Conservation (phyloP, 2,797 vertebrate genomes). For the Meda fulgida region DNA sequence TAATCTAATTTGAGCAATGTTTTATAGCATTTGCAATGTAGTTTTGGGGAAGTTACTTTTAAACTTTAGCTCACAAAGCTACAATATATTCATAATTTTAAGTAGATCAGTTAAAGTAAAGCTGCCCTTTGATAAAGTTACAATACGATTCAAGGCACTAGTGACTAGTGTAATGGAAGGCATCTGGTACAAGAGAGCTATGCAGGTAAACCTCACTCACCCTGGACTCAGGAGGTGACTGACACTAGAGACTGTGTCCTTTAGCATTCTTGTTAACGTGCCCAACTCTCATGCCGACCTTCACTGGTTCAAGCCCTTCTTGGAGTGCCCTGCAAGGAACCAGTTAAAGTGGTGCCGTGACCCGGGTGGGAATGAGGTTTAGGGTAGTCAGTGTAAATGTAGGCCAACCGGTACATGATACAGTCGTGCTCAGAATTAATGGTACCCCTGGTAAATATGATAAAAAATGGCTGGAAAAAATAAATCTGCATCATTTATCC, state of each 20-base stretch:
- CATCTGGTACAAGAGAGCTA: not conserved
- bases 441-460: no score
- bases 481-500: no score
- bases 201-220: not conserved
- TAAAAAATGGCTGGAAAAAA: no score
- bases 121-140: not conserved
- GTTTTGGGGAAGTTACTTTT: not conserved
- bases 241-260: not conserved
- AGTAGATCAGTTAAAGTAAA: not conserved
- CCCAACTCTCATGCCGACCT: not conserved
- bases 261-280: not conserved
- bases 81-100: not conserved
- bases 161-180: not conserved
- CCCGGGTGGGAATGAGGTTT: not conserved
- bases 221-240: not conserved
- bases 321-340: not conserved
- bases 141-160: not conserved
- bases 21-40: not conserved
- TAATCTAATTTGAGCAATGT: not conserved
- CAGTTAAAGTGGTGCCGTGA: not conserved
- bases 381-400: not conserved
- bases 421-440: no score
- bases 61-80: not conserved
- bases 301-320: no score
- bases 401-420: not conserved